Evolutionary conservation across 2,113 vertebrate species (phyloP).

Genomic region (Phoenicopterus ruber): DNA sequence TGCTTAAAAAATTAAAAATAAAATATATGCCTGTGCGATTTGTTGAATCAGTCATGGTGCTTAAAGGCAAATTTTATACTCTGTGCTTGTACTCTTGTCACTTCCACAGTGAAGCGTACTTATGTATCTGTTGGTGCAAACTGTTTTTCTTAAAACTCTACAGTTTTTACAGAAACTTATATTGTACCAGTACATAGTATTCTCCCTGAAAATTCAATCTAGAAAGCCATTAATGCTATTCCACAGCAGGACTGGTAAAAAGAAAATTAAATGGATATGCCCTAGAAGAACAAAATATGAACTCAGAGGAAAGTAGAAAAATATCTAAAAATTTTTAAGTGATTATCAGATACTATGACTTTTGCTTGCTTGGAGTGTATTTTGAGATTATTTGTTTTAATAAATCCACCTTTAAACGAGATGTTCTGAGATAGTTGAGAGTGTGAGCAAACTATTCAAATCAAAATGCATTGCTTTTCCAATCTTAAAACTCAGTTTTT

Average conservation of each 20-base stretch:
- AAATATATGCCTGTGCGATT: rapidly evolving
- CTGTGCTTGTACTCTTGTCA: background rate
- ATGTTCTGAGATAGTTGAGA: background rate
- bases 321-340: background rate
- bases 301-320: background rate
- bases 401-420: background rate
- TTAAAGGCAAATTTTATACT: background rate
- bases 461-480: background rate
- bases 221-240: background rate
- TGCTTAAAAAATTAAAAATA: background rate
- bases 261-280: background rate
- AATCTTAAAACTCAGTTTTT: background rate
- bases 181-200: background rate
- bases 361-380: background rate
- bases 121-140: background rate
- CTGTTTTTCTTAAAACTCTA: background rate
- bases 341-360: background rate
- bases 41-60: background rate
- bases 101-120: background rate
- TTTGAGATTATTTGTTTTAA: background rate
- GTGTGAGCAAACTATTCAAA: background rate
- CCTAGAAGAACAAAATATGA: background rate
- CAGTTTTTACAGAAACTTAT: background rate
- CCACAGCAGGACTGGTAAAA: background rate
- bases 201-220: background rate